Evolutionary conservation across 2,888 invertebrate species (phyloP).

Genomic region (Drosophila algonquin): DNA sequence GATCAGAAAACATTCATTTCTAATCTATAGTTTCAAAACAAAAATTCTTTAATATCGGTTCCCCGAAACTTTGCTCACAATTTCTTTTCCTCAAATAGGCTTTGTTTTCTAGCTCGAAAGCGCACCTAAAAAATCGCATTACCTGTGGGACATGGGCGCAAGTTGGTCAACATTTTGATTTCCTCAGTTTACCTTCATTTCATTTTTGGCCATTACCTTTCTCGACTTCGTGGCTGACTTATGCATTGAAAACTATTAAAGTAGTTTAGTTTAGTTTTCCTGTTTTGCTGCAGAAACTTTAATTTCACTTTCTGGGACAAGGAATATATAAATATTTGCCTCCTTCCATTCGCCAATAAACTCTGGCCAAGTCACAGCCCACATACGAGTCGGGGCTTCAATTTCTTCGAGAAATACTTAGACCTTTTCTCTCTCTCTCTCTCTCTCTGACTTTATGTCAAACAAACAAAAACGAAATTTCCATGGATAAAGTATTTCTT

Average conservation of each 20-base stretch:
- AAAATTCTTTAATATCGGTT: too few relatives aligned
- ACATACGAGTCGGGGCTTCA: slow-evolving; percentile 39
- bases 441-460: slow-evolving; percentile 28
- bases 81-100: background rate
- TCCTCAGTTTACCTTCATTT: slow-evolving; percentile 19
- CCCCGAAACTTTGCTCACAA: background rate
- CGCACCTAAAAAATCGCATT: background rate
- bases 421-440: slow-evolving; percentile 3
- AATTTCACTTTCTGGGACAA: slow-evolving; percentile 66
- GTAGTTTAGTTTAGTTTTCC: slow-evolving; percentile 56
- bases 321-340: slow-evolving; percentile 37
- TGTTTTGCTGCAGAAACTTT: slow-evolving; percentile 54
- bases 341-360: slow-evolving; percentile 1
- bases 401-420: slow-evolving; percentile 49
- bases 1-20: too few relatives aligned
- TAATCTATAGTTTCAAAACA: too few relatives aligned
- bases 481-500: slow-evolving; percentile 33
- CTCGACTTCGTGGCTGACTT: slow-evolving; percentile 43
- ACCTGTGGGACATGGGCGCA: background rate
- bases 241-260: slow-evolving; percentile 67
- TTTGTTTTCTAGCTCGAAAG: background rate
- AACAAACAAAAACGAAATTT: slow-evolving; percentile 34
- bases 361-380: slow-evolving; percentile 4
- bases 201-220: slow-evolving; percentile 31
- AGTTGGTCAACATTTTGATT: slow-evolving; percentile 3